These are phyloP conservation scores for Coluber constrictor DNA, from an alignment of 2,797 vertebrate species.

Conservation along the genomic window DNA sequence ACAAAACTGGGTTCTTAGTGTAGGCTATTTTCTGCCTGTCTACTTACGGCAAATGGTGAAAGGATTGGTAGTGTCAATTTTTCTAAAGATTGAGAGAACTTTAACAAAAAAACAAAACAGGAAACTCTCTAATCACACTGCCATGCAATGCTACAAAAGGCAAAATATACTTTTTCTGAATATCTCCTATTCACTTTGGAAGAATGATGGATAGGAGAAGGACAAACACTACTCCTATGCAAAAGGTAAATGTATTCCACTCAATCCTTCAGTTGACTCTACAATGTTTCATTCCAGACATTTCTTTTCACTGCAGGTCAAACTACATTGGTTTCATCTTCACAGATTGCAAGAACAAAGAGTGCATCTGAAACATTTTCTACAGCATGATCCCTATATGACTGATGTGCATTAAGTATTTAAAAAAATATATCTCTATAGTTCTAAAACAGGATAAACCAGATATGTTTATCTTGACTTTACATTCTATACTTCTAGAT, in stretches of 20 bases:
- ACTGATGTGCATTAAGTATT: background rate
- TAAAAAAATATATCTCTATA: background rate
- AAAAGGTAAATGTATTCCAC: background rate
- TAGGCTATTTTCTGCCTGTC: background rate
- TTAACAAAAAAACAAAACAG: background rate
- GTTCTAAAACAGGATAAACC: background rate
- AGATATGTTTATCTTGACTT: background rate
- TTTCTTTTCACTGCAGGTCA: background rate
- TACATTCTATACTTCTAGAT: background rate
- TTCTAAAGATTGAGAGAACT: background rate
- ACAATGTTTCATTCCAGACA: background rate
- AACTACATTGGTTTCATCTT: background rate
- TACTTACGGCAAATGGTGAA: background rate
- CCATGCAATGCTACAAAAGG: background rate
- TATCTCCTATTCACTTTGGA: slow-evolving; percentile 10
- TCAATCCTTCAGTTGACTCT: background rate
- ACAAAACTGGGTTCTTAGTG: background rate
- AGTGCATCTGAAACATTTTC: background rate
- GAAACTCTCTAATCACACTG: background rate
- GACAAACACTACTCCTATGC: background rate
- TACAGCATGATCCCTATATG: background rate
- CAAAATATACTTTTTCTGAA: background rate
- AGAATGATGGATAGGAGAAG: background rate
- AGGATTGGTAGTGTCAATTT: background rate
- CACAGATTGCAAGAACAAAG: background rate